Evolutionary conservation across 2,113 vertebrate species (phyloP).

Genomic region (Poecilia latipinna): DNA sequence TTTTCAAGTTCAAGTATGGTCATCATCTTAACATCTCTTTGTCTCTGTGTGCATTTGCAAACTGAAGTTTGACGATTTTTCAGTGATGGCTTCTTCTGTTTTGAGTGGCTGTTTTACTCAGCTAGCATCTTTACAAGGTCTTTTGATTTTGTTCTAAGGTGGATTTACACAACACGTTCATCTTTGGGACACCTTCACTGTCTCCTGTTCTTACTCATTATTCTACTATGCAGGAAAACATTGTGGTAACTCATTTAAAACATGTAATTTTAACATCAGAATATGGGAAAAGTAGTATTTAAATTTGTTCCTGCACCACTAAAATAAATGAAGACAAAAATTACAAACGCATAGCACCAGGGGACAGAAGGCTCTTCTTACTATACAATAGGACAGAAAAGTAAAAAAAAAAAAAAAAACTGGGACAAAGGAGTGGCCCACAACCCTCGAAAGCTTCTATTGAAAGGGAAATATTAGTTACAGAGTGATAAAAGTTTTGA

Average conservation of each 20-base stretch:
- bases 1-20: too few relatives aligned
- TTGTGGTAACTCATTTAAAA: neutral
- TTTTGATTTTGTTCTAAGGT: neutral
- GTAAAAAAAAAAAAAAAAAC: conserved; percentile 36
- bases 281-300: neutral
- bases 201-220: too few relatives aligned
- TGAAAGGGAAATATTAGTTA: conserved; percentile 7
- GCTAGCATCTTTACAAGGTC: neutral
- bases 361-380: neutral
- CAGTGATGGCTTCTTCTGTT: too few relatives aligned
- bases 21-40: too few relatives aligned
- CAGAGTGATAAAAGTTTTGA: conserved; percentile 21
- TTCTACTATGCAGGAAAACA: too few relatives aligned
- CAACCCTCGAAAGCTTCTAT: neutral
- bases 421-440: conserved; percentile 41
- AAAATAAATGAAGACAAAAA: neutral
- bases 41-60: too few relatives aligned
- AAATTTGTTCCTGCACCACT: neutral
- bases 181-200: too few relatives aligned
- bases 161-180: too few relatives aligned
- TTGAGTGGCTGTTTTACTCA: neutral
- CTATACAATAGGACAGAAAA: conserved; percentile 2
- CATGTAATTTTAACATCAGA: neutral
- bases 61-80: too few relatives aligned
- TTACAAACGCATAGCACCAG: neutral